Evolutionary conservation across 2,888 invertebrate genomes (phyloP).

Genomic region (Tortricodes alternella): DNA sequence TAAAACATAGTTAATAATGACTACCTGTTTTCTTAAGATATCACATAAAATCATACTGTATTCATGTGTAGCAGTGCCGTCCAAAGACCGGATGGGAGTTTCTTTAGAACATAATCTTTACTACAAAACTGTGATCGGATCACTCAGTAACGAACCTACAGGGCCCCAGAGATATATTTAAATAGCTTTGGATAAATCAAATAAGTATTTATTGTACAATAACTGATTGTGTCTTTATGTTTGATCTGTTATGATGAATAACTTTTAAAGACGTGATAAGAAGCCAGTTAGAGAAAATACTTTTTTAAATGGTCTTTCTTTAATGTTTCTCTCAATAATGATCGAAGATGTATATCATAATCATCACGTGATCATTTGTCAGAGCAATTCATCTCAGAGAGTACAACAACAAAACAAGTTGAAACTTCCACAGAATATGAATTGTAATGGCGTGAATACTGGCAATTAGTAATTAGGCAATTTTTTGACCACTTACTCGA

Average conservation of each 20-base stretch:
- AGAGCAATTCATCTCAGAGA: too few species aligned
- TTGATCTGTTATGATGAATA: constrained; percentile 25
- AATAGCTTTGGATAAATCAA: constrained; percentile 45
- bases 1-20: neutral
- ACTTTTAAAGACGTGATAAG: constrained; percentile 9
- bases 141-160: constrained; percentile 73
- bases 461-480: too few species aligned
- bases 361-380: too few species aligned
- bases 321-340: neutral
- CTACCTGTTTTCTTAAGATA: neutral
- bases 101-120: constrained; percentile 80
- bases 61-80: constrained; percentile 50
- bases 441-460: too few species aligned
- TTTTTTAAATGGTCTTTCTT: neutral
- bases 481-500: too few species aligned
- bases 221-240: constrained; percentile 26
- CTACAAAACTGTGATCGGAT: constrained; percentile 79
- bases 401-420: too few species aligned
- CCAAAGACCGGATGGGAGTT: constrained; percentile 77
- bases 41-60: constrained; percentile 2
- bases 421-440: too few species aligned
- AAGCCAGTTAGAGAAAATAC: neutral
- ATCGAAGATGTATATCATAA: too few species aligned
- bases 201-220: constrained; percentile 27
- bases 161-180: constrained; percentile 68